These are phyloP conservation scores for Actinernus sp. DNA, from an alignment of 92 coral and sea anemone species.

Conservation along the genomic window DNA sequence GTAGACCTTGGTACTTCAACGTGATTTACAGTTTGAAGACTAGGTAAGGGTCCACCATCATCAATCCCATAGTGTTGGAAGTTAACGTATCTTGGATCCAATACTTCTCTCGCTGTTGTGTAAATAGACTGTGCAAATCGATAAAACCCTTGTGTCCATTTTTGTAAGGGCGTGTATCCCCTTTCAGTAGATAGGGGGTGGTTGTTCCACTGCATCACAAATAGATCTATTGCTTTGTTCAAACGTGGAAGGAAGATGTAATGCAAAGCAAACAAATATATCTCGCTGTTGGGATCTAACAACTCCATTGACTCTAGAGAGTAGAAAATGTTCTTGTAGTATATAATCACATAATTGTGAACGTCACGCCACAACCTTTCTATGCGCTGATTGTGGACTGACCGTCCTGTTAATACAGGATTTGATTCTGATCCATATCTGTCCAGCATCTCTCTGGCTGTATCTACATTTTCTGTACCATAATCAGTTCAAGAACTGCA, in stretches of 20 bases:
- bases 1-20: slow-evolving; percentile 46
- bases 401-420: slow-evolving; percentile 61
- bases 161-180: slow-evolving; percentile 32
- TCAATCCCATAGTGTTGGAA: slow-evolving; percentile 51
- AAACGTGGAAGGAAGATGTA: slow-evolving; percentile 24
- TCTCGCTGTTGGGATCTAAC: slow-evolving; percentile 37
- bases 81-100: slow-evolving; percentile 28
- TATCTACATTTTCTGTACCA: slow-evolving; percentile 47
- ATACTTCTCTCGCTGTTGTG: slow-evolving; percentile 31
- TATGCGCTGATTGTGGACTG: too few relatives aligned
- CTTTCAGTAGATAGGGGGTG: slow-evolving; percentile 37
- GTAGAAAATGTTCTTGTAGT: slow-evolving; percentile 40
- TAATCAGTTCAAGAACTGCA: slow-evolving; percentile 32
- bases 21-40: slow-evolving; percentile 55
- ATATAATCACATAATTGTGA: too few relatives aligned
- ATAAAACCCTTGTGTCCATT: slow-evolving; percentile 63
- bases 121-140: slow-evolving; percentile 39
- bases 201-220: slow-evolving; percentile 58
- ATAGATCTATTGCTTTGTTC: slow-evolving; percentile 23
- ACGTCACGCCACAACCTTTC: too few relatives aligned
- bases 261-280: slow-evolving; percentile 53
- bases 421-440: slow-evolving; percentile 31
- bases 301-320: slow-evolving; percentile 24
- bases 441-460: slow-evolving; percentile 43
- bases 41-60: slow-evolving; percentile 57